Evolutionary conservation across 1,140 invertebrate species (phyloP), one percentile per base, ranked within the genome.

Genomic region (Microplitis mediator): DNA sequence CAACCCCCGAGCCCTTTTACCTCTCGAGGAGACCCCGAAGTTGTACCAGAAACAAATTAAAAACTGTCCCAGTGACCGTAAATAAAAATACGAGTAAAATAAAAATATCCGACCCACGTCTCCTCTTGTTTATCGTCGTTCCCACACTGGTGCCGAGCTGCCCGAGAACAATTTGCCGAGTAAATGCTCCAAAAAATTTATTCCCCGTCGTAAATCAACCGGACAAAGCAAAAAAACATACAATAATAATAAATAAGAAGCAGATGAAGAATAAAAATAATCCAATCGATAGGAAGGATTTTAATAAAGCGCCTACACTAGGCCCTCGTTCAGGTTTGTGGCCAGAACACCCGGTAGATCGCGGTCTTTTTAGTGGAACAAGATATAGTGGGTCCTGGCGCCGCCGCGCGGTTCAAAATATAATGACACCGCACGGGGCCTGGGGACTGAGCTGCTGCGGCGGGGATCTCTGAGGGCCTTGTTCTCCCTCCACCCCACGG

Each of bases 41-140:
- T 45, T 45, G 39, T 6, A 45, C 39, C 39, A 83, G 85, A 86
- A 86, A 65, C 85, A 87, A 86, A 87, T 87, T 87, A 87, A 87
- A 87, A 87, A 87, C 85, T 87, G 86, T 87, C 86, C 85, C 84
- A 86, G 77, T 83, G 82, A 81, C 82, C 84, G 84, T 87, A 86
- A 87, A 87, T 87, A 87, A 86, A 79, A 85, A 83, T 79, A 76
- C 77, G 65, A 23, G 39, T 11, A 9, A 45, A 45, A 45, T 45
- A 45, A 45, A 45, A 45, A 45, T 45, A 45, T 45, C 11, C 6
- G 39, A 45, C 6, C 39, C 39, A 45, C 39, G 39, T 45, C 39
- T 45, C 11, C 39, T 45, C 39, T 45, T 45, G 39, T 45, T 45
- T 45, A 45, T 45, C 39, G 6, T 45, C 39, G 39, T 45, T 45